Percentiles rank a stretch among this genome's conserved stretches.
These are phyloP conservation scores for Astreopora myriophthalma DNA, from an alignment of 64 coral and sea anemone species.

Conservation along the genomic window DNA sequence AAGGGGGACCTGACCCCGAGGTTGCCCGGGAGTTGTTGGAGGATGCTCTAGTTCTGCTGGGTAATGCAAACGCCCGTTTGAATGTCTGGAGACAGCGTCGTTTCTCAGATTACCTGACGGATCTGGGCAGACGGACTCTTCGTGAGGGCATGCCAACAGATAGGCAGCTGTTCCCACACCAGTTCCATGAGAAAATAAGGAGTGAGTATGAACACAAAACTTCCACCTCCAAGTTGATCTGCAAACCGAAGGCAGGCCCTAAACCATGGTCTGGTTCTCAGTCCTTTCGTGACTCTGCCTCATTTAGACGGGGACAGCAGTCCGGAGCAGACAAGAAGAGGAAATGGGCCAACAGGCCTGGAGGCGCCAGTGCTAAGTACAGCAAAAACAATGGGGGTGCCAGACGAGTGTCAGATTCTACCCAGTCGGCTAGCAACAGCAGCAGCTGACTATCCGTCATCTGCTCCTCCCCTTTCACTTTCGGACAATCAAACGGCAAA, in stretches of 20 bases:
- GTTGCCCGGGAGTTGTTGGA: slow-evolving; percentile 38
- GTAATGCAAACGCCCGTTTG: slow-evolving; percentile 41
- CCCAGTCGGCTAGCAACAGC: background rate
- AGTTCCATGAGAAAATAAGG: slow-evolving; percentile 43
- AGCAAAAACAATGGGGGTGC: background rate
- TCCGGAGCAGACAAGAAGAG: slow-evolving; percentile 31
- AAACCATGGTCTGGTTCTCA: background rate
- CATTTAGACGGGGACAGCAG: background rate
- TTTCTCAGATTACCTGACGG: slow-evolving; percentile 60
- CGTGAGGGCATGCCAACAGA: slow-evolving; percentile 58
- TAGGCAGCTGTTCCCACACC: slow-evolving; percentile 55
- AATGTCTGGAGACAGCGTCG: slow-evolving; percentile 51
- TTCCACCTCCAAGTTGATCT: too few relatives aligned
- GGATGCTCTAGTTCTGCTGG: slow-evolving; percentile 49
- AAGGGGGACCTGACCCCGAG: slow-evolving; percentile 56
- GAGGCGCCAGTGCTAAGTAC: slow-evolving; percentile 5
- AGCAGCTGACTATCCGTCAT: slow-evolving; percentile 36
- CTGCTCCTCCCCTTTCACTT: too few relatives aligned
- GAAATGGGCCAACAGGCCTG: slow-evolving; percentile 12
- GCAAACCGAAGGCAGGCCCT: slow-evolving; percentile 20
- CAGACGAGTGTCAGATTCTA: background rate
- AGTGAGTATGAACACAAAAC: slow-evolving; percentile 52
- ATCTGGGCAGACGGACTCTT: slow-evolving; percentile 41
- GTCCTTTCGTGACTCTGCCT: slow-evolving; percentile 55
- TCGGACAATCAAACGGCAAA: too few relatives aligned